Evolutionary conservation across 2,113 vertebrate genomes (phyloP).

Genomic region (Oophaga pumilio): DNA sequence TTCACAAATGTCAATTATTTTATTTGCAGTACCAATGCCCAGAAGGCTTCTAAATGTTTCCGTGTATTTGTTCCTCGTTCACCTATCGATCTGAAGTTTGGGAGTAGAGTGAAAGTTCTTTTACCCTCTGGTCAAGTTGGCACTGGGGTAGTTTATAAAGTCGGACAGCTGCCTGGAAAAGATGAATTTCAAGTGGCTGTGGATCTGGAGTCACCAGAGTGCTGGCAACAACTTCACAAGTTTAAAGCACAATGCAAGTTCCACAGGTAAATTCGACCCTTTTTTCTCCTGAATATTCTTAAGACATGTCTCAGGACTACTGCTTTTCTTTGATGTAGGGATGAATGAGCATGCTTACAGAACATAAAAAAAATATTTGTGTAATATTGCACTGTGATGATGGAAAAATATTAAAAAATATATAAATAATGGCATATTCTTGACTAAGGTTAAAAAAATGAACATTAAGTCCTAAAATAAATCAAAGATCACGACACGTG

Average conservation of each 20-base stretch:
- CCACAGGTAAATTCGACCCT: conserved; percentile 69
- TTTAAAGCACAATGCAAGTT: conserved; percentile 71
- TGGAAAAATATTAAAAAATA: too few relatives aligned
- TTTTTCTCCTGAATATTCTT: background rate
- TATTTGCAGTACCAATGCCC: background rate
- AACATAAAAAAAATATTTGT: background rate
- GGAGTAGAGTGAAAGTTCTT: conserved; percentile 74
- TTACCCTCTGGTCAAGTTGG: conserved; percentile 73
- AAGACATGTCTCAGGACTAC: background rate
- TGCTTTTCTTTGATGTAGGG: background rate
- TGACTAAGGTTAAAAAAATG: too few relatives aligned
- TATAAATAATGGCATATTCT: too few relatives aligned
- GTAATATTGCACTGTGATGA: too few relatives aligned
- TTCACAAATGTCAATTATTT: background rate
- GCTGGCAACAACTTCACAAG: conserved; percentile 62
- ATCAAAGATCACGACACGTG: too few relatives aligned
- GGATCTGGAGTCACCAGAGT: conserved; percentile 71
- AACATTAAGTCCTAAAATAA: too few relatives aligned
- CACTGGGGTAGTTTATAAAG: conserved; percentile 70
- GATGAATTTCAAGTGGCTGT: conserved; percentile 72
- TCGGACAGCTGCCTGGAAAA: conserved; percentile 71
- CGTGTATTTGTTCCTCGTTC: conserved; percentile 75
- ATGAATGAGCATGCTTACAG: background rate
- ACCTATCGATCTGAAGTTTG: conserved; percentile 73
- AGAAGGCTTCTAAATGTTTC: background rate